Evolutionary conservation across 2,113 vertebrate species (phyloP).

Genomic region (Varanus komodoensis): DNA sequence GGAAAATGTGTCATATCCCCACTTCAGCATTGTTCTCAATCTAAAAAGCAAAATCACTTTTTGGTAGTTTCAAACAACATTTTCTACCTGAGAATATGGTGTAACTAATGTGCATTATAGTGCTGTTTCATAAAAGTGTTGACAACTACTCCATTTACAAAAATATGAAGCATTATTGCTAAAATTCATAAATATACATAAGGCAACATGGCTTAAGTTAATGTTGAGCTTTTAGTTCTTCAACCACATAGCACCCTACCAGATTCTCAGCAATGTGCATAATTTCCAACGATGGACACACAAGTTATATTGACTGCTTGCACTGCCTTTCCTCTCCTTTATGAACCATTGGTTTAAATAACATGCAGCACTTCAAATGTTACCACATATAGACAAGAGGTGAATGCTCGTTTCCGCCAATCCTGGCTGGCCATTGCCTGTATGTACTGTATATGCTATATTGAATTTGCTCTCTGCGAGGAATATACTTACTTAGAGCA

Average conservation of each 20-base stretch:
- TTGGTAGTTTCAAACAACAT: not conserved
- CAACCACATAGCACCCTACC: not conserved
- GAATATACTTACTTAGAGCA: conserved; percentile 14
- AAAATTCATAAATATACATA: not conserved
- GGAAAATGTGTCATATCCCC: no score
- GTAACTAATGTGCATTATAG: not conserved
- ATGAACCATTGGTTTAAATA: not conserved
- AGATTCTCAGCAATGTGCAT: not conserved
- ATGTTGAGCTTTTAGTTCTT: not conserved
- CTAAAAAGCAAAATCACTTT: not conserved
- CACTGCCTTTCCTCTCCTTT: not conserved
- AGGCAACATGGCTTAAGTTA: not conserved
- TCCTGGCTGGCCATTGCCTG: not conserved
- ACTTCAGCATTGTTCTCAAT: not conserved
- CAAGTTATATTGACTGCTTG: not conserved
- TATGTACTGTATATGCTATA: not conserved
- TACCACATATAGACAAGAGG: conserved; percentile 5
- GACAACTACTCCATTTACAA: not conserved
- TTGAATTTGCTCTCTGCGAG: conserved; percentile 49
- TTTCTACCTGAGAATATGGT: not conserved
- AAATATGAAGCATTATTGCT: not conserved
- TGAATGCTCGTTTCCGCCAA: not conserved
- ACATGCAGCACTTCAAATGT: not conserved
- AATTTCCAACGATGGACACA: not conserved
- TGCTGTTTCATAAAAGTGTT: not conserved